Evolutionary conservation across 2,797 vertebrate species (phyloP).

Genomic region (Monodelphis domestica): DNA sequence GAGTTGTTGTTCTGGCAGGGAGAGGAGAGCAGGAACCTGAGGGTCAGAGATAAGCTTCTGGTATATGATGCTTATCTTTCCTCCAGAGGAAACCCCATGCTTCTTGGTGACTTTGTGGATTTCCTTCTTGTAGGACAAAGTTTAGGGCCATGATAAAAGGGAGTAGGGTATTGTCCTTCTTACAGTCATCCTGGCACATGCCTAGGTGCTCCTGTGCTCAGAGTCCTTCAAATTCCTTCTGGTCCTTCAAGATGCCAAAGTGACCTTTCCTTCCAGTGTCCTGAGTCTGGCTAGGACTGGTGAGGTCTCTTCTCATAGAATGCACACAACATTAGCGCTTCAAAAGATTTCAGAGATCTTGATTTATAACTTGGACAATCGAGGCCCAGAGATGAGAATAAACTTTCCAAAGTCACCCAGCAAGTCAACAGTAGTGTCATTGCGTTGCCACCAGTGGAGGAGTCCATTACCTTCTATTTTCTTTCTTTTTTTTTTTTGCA

Average conservation of each 20-base stretch:
- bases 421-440: neutral
- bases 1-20: neutral
- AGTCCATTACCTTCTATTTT: too few relatives aligned
- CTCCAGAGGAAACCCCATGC: neutral
- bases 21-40: neutral
- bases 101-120: neutral
- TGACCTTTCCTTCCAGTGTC: neutral
- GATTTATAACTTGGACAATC: neutral
- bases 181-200: neutral
- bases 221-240: neutral
- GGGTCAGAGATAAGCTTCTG: neutral
- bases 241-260: neutral
- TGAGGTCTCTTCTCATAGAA: neutral
- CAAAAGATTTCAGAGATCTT: neutral
- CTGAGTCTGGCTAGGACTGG: neutral
- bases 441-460: too few relatives aligned
- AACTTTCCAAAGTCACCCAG: neutral
- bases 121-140: neutral
- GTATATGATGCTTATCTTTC: neutral
- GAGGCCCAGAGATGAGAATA: neutral
- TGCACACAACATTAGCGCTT: neutral
- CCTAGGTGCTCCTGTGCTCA: neutral
- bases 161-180: neutral
- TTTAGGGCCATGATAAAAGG: neutral
- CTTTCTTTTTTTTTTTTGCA: too few relatives aligned